Base-by-base conservation (phyloP, 2,797 vertebrate species). In the Phylloscopus collybita region DNA sequence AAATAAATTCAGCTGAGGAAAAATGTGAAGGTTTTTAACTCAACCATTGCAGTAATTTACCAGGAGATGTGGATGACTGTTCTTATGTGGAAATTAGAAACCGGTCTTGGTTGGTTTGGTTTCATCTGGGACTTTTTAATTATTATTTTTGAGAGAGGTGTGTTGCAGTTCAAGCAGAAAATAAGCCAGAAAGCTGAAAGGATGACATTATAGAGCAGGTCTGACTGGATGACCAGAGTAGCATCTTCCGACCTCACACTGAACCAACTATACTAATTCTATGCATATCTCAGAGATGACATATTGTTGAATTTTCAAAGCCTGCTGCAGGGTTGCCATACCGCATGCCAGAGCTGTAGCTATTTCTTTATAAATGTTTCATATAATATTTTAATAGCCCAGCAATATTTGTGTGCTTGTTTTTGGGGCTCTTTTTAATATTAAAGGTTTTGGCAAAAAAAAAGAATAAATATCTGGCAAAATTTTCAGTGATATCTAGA, bases 281-380 rank as follows among this genome's bases (percentile, higher is more conserved):
- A 4, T 36, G 16, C 57, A 36, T 13, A 16, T 22, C 17, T 67
- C 44, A 56, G 29, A 66, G 36, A 57, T 0, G 0, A 57, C 18
- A 60, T 47, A 51, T 17, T 44, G 9, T 7, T 72, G 22, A 20
- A 16, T 45, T 15, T 29, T 76, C 42, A 64, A 74, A 82, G 32
- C 40, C 60, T 67, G 34, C 22, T 67, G 17, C 27, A 62, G 26
- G 2, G 5, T 29, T 75, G 50, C 19, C 42, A 32, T 50, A 36
- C 7, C 1, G 1, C 14, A 25, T 25, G 26, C 7, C 3, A 38
- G 12, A 54, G 9, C 16, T 36, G 5, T 21, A 78, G 60, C 5
- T 36, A 10, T 8, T 93, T 73, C 67, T 54, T 6, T 57, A 32
- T 9, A 80, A 30, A 54, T 11, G 3, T 38, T 84, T 69, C 11